Evolutionary conservation across 2,888 invertebrate species (phyloP), one percentile per base, ranked within the genome.

Genomic region (Cinara cedri): DNA sequence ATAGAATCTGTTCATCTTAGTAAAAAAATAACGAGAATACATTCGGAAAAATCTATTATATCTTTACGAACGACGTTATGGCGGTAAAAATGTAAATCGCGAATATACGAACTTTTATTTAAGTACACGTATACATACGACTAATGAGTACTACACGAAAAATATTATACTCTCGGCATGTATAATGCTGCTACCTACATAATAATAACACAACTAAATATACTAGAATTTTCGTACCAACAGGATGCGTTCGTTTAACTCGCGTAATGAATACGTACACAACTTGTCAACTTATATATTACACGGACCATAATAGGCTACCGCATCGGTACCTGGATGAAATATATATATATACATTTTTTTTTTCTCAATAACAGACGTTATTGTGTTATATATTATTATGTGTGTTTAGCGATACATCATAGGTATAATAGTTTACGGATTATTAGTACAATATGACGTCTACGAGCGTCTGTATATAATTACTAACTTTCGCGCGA

Each of bases 231-330:
- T 60, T 60, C 14, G 57, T 60, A 46, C 26, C 71, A 60, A 72
- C 72, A 60, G 72, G 72, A 72, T 72, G 60, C 60, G 14, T 60
- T 72, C 72, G 26, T 72, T 72, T 72, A 60, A 72, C 34, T 72
- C 19, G 70, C 42, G 34, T 34, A 26, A 72, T 60, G 26, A 60
- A 72, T 49, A 60, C 34, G 34, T n/a, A n/a, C 60, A 72, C 57
- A 13, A 72, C 44, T 60, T 46, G n/a, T 60, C n/a, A 16, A 72
- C 19, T 26, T 49, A 57, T 26, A 26, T 54, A n/a, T n/a, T 51
- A n/a, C n/a, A 54, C 19, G n/a, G n/a, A n/a, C 26, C 60, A 71
- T 71, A 42, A 44, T 44, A 26, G 54, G 54, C 42, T 65, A 46
- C 65, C 16, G 44, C 44, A 16, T 34, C 24, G 57, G 21, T 57